A percentile compares a stretch with the other conserved stretches of the same genome.
Evolutionary conservation across 2,888 invertebrate genomes (phyloP).

Genomic region (Cinara cedri): DNA sequence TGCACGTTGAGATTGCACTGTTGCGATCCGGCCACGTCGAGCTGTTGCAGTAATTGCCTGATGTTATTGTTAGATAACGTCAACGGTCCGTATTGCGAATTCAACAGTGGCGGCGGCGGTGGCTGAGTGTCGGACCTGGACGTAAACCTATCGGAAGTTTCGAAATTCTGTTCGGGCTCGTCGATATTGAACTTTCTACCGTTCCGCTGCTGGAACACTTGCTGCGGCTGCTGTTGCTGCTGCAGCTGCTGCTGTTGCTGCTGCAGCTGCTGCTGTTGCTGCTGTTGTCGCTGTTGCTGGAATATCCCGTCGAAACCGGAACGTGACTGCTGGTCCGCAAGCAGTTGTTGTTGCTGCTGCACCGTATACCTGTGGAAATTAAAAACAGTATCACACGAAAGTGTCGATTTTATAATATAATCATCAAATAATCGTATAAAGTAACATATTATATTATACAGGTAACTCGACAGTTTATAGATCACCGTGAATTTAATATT

Average conservation of each 20-base stretch:
- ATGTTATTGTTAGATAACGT: slow-evolving; percentile 42
- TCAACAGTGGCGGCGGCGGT: neutral
- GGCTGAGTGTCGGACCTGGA: slow-evolving; percentile 6
- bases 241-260: slow-evolving; percentile 8
- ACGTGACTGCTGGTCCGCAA: neutral
- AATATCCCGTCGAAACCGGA: slow-evolving; percentile 30
- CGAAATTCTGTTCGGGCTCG: slow-evolving; percentile 38
- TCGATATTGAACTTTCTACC: slow-evolving; percentile 40
- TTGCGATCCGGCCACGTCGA: slow-evolving; percentile 78
- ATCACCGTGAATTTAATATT: too few relatives aligned
- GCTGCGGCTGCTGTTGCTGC: slow-evolving; percentile 34
- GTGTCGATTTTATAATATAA: too few relatives aligned
- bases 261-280: neutral
- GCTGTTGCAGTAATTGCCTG: slow-evolving; percentile 63
- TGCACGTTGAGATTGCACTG: slow-evolving; percentile 86
- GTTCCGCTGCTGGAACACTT: slow-evolving; percentile 33
- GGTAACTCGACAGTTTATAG: too few relatives aligned
- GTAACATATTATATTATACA: too few relatives aligned
- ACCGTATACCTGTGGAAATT: neutral
- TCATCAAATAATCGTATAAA: too few relatives aligned
- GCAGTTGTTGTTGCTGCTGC: slow-evolving; percentile 24
- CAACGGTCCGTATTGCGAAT: slow-evolving; percentile 41
- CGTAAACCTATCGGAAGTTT: slow-evolving; percentile 39
- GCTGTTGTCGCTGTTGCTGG: slow-evolving; percentile 28
- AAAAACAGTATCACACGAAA: too few relatives aligned